A percentile compares a stretch with the other conserved stretches of the same genome.
These are phyloP conservation scores for Erithacus rubecula DNA, from an alignment of 2,797 vertebrate genomes.

Conservation along the genomic window DNA sequence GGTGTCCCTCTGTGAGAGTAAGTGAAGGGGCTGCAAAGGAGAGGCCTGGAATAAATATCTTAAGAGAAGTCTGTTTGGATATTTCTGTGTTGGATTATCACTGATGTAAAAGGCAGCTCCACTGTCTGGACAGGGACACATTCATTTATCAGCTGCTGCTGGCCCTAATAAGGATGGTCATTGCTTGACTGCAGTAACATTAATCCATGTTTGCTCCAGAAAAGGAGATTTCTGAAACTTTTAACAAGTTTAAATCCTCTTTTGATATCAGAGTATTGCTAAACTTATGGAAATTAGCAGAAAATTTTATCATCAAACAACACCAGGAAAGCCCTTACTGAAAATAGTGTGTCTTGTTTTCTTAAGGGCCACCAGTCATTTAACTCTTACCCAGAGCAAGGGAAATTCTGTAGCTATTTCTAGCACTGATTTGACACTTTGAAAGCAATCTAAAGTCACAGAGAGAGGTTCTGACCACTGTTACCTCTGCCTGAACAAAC, in stretches of 20 bases:
- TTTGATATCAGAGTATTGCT: constrained; percentile 12
- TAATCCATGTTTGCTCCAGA: constrained; percentile 18
- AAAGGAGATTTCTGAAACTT: background rate
- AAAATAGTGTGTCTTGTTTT: background rate
- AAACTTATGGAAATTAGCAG: background rate
- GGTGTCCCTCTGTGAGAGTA: background rate
- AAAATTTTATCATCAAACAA: background rate
- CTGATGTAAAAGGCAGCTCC: background rate
- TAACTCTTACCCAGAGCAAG: background rate
- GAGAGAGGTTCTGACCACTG: background rate
- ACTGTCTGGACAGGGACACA: background rate
- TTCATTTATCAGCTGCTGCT: background rate
- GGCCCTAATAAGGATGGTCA: background rate
- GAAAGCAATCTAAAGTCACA: background rate
- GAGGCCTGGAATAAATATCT: background rate
- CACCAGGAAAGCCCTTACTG: background rate
- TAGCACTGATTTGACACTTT: background rate
- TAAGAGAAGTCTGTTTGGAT: background rate
- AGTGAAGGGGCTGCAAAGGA: background rate
- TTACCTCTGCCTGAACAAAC: background rate
- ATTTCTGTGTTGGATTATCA: background rate
- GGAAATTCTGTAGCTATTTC: background rate
- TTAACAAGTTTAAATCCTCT: background rate
- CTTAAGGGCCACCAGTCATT: background rate
- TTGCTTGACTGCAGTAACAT: background rate